phyloP scores from a whole-genome alignment of 2,797 vertebrate genomes.

The Pipistrellus kuhlii region DNA sequence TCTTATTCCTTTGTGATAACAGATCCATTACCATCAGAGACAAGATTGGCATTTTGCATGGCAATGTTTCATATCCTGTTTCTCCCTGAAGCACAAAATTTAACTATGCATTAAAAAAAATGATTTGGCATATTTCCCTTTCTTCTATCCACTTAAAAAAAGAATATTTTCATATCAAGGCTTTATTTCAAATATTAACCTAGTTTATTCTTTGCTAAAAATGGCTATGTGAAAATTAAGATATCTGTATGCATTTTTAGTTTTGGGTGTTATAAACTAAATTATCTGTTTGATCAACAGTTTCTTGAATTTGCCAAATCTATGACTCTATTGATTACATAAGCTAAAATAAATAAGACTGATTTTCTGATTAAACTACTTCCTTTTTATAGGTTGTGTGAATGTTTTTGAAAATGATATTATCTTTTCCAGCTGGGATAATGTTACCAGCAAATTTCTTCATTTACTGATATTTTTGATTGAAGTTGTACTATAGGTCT shows the following conservation, averaged over 20 bases:
- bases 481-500: not conserved
- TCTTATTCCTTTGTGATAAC: constrained; percentile 62
- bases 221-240: not conserved
- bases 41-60: not conserved
- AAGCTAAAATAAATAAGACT: not conserved
- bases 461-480: not conserved
- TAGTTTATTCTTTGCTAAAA: not conserved
- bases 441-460: not conserved
- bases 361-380: not conserved
- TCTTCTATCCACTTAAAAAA: not conserved
- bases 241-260: not conserved
- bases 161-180: not conserved
- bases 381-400: not conserved
- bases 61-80: not conserved
- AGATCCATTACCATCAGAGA: constrained; percentile 35
- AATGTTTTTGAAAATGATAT: not conserved
- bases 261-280: not conserved
- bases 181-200: not conserved
- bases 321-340: not conserved
- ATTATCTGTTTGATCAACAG: not conserved
- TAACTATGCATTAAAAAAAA: not conserved
- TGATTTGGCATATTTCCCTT: not conserved
- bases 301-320: not conserved
- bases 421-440: not conserved
- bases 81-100: not conserved